Percentiles rank a stretch among this genome's conserved stretches.
Evolutionary conservation across 2,888 invertebrate genomes (phyloP).

Genomic region (Pandemis corylana): DNA sequence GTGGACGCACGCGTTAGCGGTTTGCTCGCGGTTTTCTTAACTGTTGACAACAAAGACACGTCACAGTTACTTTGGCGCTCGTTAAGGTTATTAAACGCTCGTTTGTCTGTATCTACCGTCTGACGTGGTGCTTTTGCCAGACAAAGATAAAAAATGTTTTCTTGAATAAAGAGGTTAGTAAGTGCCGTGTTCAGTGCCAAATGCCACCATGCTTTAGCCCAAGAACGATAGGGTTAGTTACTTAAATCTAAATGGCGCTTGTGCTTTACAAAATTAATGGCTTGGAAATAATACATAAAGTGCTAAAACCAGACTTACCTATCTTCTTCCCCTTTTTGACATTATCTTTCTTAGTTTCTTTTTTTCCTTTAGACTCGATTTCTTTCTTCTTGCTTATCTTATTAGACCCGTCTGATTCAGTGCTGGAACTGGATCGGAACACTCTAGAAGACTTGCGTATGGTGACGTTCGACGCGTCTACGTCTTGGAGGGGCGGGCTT

Average conservation of each 20-base stretch:
- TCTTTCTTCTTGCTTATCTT: constrained; percentile 24
- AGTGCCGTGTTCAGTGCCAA: too few species aligned
- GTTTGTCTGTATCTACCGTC: too few species aligned
- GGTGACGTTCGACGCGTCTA: constrained; percentile 68
- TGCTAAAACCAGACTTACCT: constrained; percentile 39
- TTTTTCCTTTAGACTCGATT: constrained; percentile 45
- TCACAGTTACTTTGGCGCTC: too few species aligned
- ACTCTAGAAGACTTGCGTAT: constrained; percentile 59
- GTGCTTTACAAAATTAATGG: too few species aligned
- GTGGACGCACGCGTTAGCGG: constrained; percentile 56
- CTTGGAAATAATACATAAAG: too few species aligned
- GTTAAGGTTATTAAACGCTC: too few species aligned
- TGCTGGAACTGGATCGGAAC: constrained; percentile 58
- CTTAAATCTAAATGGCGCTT: too few species aligned
- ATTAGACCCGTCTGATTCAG: constrained; percentile 54
- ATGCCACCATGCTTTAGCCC: too few species aligned
- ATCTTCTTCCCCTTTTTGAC: constrained; percentile 44
- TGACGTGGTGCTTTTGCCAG: too few species aligned
- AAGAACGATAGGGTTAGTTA: too few species aligned
- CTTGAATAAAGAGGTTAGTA: too few species aligned
- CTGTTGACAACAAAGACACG: constrained; percentile 10
- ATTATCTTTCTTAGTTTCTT: constrained; percentile 46
- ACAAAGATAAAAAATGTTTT: too few species aligned
- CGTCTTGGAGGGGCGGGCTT: constrained; percentile 53
- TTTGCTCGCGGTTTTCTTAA: constrained; percentile 22